Conservation (phyloP, 2,888 invertebrate species). For the Proisotoma minuta region DNA sequence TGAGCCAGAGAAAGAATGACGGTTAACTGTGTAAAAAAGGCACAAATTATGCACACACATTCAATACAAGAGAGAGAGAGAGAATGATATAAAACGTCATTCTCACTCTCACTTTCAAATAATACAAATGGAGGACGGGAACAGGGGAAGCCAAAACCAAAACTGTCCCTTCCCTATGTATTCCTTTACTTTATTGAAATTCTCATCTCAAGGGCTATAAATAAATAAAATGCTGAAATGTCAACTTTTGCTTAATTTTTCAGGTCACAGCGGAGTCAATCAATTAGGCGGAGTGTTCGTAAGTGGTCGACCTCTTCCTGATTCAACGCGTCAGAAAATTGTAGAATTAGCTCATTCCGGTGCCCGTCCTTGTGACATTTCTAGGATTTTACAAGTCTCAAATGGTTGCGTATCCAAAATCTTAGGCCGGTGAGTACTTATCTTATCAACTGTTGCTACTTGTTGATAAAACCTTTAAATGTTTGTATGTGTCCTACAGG, state of each 20-base stretch:
- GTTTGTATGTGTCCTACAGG: conserved; percentile 55
- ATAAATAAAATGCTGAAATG: not conserved
- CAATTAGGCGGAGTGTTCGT: conserved; percentile 60
- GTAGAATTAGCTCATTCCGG: conserved; percentile 59
- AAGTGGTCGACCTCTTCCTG: conserved; percentile 59
- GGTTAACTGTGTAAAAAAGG: too few relatives aligned
- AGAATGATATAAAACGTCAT: too few relatives aligned
- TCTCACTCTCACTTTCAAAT: too few relatives aligned
- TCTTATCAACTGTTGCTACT: not conserved
- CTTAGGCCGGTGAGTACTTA: conserved; percentile 53
- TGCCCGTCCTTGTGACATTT: conserved; percentile 60
- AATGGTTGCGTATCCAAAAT: conserved; percentile 60
- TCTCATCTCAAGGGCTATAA: too few relatives aligned
- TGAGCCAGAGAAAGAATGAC: too few relatives aligned
- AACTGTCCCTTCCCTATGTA: too few relatives aligned
- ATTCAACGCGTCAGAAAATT: conserved; percentile 56
- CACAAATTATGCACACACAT: too few relatives aligned
- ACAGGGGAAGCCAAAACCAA: too few relatives aligned
- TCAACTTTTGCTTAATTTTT: conserved; percentile 14
- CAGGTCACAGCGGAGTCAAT: conserved; percentile 60
- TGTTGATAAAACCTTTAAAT: not conserved
- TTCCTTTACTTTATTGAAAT: too few relatives aligned
- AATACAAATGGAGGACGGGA: too few relatives aligned
- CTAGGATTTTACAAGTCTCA: conserved; percentile 57
- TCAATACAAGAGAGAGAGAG: too few relatives aligned